Evolutionary conservation across 2,797 vertebrate species (phyloP).

Genomic region (Alcedo quadribrachys): DNA sequence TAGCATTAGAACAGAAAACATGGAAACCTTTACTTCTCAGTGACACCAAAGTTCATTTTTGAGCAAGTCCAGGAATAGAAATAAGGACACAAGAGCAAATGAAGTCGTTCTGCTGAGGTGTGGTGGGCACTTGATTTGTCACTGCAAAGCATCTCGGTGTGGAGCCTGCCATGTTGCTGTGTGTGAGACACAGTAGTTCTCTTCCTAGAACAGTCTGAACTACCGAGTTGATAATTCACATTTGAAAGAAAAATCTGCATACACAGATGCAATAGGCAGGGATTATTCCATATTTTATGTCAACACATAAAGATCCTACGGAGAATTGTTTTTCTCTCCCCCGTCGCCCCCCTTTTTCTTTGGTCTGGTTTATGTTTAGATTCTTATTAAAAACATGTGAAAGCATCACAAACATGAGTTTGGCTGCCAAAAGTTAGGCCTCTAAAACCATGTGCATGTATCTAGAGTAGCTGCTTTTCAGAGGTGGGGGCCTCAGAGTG

Average conservation of each 20-base stretch:
- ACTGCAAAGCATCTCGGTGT: background rate
- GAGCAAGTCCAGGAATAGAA: background rate
- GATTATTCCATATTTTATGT: slow-evolving; percentile 45
- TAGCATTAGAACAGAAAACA: background rate
- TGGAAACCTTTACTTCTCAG: background rate
- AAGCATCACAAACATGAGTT: slow-evolving; percentile 15
- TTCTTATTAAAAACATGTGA: slow-evolving; percentile 50
- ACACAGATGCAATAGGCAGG: background rate
- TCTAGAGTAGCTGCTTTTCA: background rate
- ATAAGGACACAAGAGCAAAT: background rate
- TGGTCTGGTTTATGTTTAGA: slow-evolving; percentile 38
- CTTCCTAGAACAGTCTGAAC: slow-evolving; percentile 4
- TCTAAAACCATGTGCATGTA: background rate
- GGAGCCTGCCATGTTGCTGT: background rate
- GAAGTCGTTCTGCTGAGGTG: background rate
- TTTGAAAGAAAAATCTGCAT: background rate
- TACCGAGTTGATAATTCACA: background rate
- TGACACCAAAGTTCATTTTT: background rate
- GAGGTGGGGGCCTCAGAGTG: background rate
- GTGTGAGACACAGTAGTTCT: background rate
- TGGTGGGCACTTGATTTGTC: background rate
- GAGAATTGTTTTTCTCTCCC: slow-evolving; percentile 4
- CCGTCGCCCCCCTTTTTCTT: background rate
- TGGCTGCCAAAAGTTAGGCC: background rate
- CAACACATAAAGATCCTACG: slow-evolving; percentile 12